Evolutionary conservation across 2,888 invertebrate genomes (phyloP).

Genomic region (Drosophila greeni): DNA sequence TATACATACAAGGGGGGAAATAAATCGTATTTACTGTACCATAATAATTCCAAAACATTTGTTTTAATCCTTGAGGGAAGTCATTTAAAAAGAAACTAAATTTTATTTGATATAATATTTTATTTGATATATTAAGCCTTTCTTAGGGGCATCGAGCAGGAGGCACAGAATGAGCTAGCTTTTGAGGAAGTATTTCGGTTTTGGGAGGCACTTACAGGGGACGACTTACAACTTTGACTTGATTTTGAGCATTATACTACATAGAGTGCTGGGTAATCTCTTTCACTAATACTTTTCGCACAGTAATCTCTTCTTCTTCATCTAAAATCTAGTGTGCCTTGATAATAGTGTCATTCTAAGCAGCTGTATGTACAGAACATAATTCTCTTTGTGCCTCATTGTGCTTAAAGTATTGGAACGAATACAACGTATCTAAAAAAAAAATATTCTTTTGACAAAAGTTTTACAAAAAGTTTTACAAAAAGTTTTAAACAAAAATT

Average conservation of each 20-base stretch:
- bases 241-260: constrained; percentile 19
- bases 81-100: no score
- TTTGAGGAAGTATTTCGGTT: neutral
- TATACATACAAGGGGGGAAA: constrained; percentile 41
- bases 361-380: constrained; percentile 3
- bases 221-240: constrained; percentile 15
- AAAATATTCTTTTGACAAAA: no score
- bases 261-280: constrained; percentile 2
- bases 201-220: constrained; percentile 1
- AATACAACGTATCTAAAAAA: no score
- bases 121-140: neutral
- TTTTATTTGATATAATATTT: neutral
- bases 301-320: neutral
- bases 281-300: constrained; percentile 7
- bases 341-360: neutral
- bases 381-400: neutral
- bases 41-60: constrained; percentile 7
- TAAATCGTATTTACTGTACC: constrained; percentile 61
- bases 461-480: no score
- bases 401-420: no score
- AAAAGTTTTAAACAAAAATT: no score
- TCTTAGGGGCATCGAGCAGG: neutral
- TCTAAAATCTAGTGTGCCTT: constrained; percentile 1
- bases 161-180: constrained; percentile 2
- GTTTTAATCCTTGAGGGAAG: neutral